Base-by-base conservation (phyloP, 2,888 invertebrate genomes). In the Eilema caniola region DNA sequence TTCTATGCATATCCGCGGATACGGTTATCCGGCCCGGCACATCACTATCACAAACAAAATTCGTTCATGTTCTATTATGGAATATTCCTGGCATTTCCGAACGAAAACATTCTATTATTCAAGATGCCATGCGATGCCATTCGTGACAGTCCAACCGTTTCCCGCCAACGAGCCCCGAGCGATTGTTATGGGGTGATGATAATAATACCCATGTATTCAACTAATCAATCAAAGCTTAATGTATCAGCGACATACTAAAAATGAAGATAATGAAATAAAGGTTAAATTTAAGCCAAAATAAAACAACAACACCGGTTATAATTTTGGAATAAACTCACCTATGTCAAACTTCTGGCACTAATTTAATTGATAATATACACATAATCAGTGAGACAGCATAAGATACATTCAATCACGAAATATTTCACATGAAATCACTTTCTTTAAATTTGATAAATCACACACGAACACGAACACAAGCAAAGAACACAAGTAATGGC, bases 331-430 rank as follows among this genome's bases (percentile, higher is more conserved):
- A 25, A 56, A 85, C 86, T 83, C 70, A 85, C 86, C 83, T 73
- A 80, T 83, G 85, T 87, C 86, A 88, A 83, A 78, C 81, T 75
- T 75, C 69, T 70, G 62, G 62, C 70, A 25, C 64, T 24, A 1
- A 66, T 41, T 69, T 65, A 20, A 10, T 3, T 66, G 74, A 69
- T 68, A 59, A 62, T 69, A 8, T 71, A 63, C 37, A 65, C 83
- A 81, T 81, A 81, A 71, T 82, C 74, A 70, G 71, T 66, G 56
- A 16, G 31, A 53, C 60, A 62, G 24, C 62, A 53, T 28, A 10
- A 3, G n/a, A 67, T 28, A 63, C 59, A 10, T 63, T 37, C 7
- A 57, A 64, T 67, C 16, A 71, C 53, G 65, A 66, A 11, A 28
- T 23, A 60, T 28, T 24, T 41, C 67, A 69, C 33, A 56, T 71